These are phyloP conservation scores for Oceanodroma tethys DNA, from an alignment of 2,113 vertebrate species.

Conservation along the genomic window DNA sequence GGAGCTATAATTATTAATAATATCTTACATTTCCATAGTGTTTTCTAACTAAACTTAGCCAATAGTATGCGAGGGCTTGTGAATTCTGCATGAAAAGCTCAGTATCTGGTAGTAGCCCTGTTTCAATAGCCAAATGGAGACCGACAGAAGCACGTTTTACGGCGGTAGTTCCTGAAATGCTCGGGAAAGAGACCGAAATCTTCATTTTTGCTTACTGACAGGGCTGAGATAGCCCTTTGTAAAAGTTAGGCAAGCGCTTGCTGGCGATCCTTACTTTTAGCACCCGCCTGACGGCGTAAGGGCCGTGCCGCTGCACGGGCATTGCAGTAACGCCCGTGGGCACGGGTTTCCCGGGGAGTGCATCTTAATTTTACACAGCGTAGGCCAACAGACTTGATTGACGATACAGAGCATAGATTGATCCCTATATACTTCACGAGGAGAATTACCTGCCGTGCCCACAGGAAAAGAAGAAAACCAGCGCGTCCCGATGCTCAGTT, in stretches of 20 bases:
- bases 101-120: no score
- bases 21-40: background rate
- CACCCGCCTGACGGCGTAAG: rapidly evolving
- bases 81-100: background rate
- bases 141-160: background rate
- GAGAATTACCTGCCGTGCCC: background rate
- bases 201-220: background rate
- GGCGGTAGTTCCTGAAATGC: background rate
- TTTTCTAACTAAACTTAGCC: background rate
- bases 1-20: background rate
- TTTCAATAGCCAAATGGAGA: background rate
- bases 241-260: background rate
- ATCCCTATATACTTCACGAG: background rate
- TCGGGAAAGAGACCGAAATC: background rate
- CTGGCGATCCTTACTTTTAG: background rate
- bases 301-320: background rate
- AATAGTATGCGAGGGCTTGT: rapidly evolving
- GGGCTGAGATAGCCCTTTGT: background rate
- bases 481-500: background rate
- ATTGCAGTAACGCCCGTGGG: rapidly evolving
- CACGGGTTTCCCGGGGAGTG: background rate
- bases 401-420: background rate
- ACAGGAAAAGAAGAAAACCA: background rate
- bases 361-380: background rate
- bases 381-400: background rate